These are phyloP conservation scores for Empidonax alnorum DNA, from an alignment of 2,113 vertebrate species.

Conservation along the genomic window DNA sequence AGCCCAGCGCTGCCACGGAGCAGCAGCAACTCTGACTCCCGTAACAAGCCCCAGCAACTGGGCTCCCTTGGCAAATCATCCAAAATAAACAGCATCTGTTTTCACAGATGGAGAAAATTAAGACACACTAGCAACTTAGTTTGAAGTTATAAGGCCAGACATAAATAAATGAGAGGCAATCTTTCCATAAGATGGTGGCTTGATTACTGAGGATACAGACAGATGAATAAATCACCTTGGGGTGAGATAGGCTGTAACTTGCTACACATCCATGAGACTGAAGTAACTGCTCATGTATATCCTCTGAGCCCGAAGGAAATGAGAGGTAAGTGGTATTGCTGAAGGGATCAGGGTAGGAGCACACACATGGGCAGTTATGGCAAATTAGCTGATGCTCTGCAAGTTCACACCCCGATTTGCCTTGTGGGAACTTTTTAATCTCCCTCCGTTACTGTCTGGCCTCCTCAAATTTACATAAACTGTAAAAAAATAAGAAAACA, in stretches of 20 bases:
- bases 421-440: constrained; percentile 35
- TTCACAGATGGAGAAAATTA: constrained; percentile 70
- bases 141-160: constrained; percentile 66
- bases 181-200: constrained; percentile 60
- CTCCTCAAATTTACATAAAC: constrained; percentile 29
- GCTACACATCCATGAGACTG: background rate
- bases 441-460: constrained; percentile 11
- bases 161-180: constrained; percentile 66
- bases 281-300: constrained; percentile 18
- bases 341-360: constrained; percentile 20
- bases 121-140: constrained; percentile 55
- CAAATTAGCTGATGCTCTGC: constrained; percentile 36
- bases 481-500: background rate
- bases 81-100: constrained; percentile 71
- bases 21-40: constrained; percentile 26
- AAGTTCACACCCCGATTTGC: constrained; percentile 42
- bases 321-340: background rate
- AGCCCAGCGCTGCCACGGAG: background rate
- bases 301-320: background rate
- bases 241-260: constrained; percentile 64
- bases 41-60: constrained; percentile 40
- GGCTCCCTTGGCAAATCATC: constrained; percentile 63
- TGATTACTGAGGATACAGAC: constrained; percentile 56
- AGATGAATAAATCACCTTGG: constrained; percentile 65
- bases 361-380: background rate